phyloP scores from a whole-genome alignment of 2,888 invertebrate genomes.

The Hartigia nigra region DNA sequence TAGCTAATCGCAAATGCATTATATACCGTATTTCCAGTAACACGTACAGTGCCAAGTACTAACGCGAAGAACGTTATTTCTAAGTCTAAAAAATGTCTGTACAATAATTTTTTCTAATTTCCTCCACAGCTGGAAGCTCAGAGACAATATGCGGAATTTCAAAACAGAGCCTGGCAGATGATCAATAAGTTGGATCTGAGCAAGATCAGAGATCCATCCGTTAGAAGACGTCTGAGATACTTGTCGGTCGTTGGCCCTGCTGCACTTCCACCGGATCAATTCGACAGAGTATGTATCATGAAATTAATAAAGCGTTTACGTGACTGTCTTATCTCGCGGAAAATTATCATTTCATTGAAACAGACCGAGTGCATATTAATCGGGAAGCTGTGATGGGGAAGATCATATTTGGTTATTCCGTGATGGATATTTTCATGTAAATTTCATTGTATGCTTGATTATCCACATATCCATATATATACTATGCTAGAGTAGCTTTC shows the following conservation, averaged over 20 bases:
- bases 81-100: not conserved
- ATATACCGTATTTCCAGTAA: not conserved
- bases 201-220: constrained; percentile 75
- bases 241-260: constrained; percentile 86
- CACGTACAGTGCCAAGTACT: not conserved
- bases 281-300: constrained; percentile 77
- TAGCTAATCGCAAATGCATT: not conserved
- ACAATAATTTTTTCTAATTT: constrained; percentile 17
- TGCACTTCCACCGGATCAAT: constrained; percentile 83
- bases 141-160: constrained; percentile 84
- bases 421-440: not conserved
- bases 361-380: not conserved
- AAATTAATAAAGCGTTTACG: not conserved
- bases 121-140: constrained; percentile 80
- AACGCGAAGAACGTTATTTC: not conserved
- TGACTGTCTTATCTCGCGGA: not conserved
- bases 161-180: constrained; percentile 81
- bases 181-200: constrained; percentile 77
- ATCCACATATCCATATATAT: not conserved
- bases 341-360: not conserved
- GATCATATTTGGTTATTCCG: not conserved
- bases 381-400: not conserved
- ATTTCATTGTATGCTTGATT: not conserved
- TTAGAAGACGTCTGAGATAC: constrained; percentile 79
- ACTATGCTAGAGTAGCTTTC: not conserved